A percentile compares a stretch with the other conserved stretches of the same genome.
These are phyloP conservation scores for Armadillidium nasatum DNA, from an alignment of 1,140 invertebrate genomes.

Conservation along the genomic window DNA sequence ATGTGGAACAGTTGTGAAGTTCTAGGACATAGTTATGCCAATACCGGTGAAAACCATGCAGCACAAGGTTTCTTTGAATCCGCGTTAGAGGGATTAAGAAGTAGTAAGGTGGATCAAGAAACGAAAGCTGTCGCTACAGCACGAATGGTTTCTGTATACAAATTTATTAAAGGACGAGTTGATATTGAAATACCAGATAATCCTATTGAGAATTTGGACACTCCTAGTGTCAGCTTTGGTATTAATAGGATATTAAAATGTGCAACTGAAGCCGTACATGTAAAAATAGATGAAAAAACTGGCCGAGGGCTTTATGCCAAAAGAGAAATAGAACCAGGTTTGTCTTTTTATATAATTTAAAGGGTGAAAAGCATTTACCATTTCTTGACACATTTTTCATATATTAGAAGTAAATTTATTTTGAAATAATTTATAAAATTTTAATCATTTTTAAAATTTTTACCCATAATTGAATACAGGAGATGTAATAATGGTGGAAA, in stretches of 20 bases:
- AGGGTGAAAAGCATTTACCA: no score
- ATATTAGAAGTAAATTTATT: no score
- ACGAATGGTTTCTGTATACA: background rate
- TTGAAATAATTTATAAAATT: no score
- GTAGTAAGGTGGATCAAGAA: background rate
- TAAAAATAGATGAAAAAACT: background rate
- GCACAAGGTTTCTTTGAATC: background rate
- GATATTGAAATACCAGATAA: background rate
- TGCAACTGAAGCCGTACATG: background rate
- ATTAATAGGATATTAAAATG: background rate
- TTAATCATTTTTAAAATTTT: no score
- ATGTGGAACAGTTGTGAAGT: background rate
- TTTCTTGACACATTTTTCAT: no score
- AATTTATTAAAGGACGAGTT: background rate
- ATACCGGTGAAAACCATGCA: background rate
- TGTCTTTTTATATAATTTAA: background rate
- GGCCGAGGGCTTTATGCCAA: background rate
- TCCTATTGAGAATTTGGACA: background rate
- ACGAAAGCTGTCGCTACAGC: background rate
- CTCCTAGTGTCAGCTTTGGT: background rate
- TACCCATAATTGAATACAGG: no score
- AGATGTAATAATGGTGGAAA: no score
- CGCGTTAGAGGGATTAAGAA: background rate
- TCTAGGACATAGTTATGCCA: background rate
- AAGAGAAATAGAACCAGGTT: background rate